Evolutionary conservation across 2,888 invertebrate genomes (phyloP), one percentile per base, ranked within the genome.

Genomic region (Eupsilia transversa): DNA sequence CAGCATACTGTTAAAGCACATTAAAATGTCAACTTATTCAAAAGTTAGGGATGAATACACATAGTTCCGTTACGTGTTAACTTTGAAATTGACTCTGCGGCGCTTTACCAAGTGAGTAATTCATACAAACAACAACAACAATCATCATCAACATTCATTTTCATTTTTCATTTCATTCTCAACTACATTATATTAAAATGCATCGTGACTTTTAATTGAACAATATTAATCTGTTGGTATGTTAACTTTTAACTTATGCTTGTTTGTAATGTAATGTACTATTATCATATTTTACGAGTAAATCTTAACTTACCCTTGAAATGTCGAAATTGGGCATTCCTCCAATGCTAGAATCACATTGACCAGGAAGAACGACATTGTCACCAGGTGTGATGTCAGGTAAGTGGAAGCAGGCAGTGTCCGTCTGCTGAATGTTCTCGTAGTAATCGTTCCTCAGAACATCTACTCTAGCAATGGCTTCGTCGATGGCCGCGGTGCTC

Each of bases 391-490:
- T 71, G 0, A 90, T 43, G 0, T 90, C 91, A 1, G 94, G 94
- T 33, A 92, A 87, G 79, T 90, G 93, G 89, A 94, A 95, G 79
- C 95, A 94, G 2, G 90, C 91, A 0, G 86, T 80, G 3, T 89
- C 91, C 6, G 89, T 87, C 17, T 94, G 94, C 67, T 90, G 83
- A 0, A 92, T 86, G 0, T 38, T 23, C 69, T 93, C 91, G 61
- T 86, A 95, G 88, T 93, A 95, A 3, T 75, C 79, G 41, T 93
- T 85, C 14, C 91, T 86, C 3, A 94, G 78, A 0, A 94, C 93
- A 20, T 86, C 76, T 5, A 93, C 82, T 59, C 86, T 79, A 0
- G 86, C 68, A 2, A 92, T 91, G 5, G 88, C 88, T 30, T 87
- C 87, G 65, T 91, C 81, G 43, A 96, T 94, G 3, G 88, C 87